Evolutionary conservation across 2,797 vertebrate species (phyloP), one percentile per base, ranked within the genome.

Genomic region (Coracias cyanogaster): DNA sequence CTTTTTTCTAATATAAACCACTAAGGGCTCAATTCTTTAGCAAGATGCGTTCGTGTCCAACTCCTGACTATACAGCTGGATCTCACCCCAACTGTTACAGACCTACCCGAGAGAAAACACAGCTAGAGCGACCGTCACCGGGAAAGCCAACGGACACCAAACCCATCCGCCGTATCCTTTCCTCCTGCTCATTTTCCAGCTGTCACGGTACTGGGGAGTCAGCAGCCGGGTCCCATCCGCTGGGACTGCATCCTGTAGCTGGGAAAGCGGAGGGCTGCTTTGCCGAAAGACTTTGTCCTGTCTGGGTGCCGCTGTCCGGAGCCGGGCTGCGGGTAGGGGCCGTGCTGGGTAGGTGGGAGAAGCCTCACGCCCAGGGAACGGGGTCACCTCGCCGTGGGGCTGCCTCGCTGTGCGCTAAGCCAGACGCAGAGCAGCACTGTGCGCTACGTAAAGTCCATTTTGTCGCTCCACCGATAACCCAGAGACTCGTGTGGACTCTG

Each of bases 11-110:
- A 97, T 90, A 97, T 11, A 98, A 98, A 98, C 94, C 98, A 98
- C 97, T 98, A 98, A 98, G 98, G 98, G 98, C 98, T 98, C 98
- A 98, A 98, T 94, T 97, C 97, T 97, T 96, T 96, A 97, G 96
- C 95, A 96, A 97, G 97, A 96, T 96, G 96, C 88, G 10, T 97
- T 97, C 76, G 89, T 97, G 98, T 98, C 97, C 97, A 94, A 89
- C 91, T 97, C 97, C 96, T 97, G 96, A 93, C 96, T 89, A 0
- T 22, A 94, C 97, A 90, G 97, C 96, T 96, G 97, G 97, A 89
- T 97, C 93, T 88, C 95, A 69, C 95, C 71, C 45, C 90, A 58
- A 74, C 96, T 72, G 90, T 90, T 91, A 57, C 90, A 71, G 81
- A 90, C 33, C 10, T 5, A 37, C 74, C 91, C 8, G 0, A 85